Evolutionary conservation across 2,888 invertebrate genomes (phyloP).

Genomic region (Endomychus coccineus): DNA sequence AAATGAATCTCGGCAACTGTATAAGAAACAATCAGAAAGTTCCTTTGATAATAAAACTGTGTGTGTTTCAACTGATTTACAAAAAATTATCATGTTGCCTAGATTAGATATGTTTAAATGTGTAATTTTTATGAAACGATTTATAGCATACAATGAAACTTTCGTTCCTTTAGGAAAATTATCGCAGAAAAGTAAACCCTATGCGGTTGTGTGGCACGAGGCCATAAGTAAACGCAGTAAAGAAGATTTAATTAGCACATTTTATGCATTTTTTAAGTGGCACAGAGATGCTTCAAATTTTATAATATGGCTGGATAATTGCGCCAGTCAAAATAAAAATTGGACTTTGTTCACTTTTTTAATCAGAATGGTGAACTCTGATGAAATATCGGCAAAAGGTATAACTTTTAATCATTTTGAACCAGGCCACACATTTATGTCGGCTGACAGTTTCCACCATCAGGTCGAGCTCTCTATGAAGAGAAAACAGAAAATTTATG

Average conservation of each 20-base stretch:
- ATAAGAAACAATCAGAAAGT: neutral
- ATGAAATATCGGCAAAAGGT: slow-evolving; percentile 9
- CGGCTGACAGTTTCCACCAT: slow-evolving; percentile 19
- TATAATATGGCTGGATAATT: slow-evolving; percentile 21
- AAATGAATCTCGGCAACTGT: neutral
- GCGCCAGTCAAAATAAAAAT: slow-evolving; percentile 21
- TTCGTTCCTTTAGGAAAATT: slow-evolving; percentile 24
- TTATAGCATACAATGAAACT: slow-evolving; percentile 23
- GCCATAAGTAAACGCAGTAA: slow-evolving; percentile 29
- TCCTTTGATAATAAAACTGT: neutral
- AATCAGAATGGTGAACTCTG: slow-evolving; percentile 18
- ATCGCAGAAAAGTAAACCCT: slow-evolving; percentile 9
- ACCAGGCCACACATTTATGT: slow-evolving; percentile 23
- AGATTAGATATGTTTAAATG: slow-evolving; percentile 21
- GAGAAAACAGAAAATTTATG: slow-evolving; percentile 16
- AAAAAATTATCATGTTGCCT: slow-evolving; percentile 21
- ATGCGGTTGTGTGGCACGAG: slow-evolving; percentile 29
- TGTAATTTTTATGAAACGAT: slow-evolving; percentile 20
- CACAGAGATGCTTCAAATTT: slow-evolving; percentile 15
- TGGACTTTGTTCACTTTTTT: slow-evolving; percentile 19
- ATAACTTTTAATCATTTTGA: slow-evolving; percentile 20
- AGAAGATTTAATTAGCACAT: slow-evolving; percentile 23
- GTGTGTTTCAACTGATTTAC: slow-evolving; percentile 4
- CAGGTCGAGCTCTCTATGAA: slow-evolving; percentile 19
- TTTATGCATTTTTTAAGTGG: slow-evolving; percentile 14